Percentiles rank a stretch among this genome's conserved stretches.
phyloP scores from a whole-genome alignment of 2,797 vertebrate genomes.

The Girardinus metallicus region DNA sequence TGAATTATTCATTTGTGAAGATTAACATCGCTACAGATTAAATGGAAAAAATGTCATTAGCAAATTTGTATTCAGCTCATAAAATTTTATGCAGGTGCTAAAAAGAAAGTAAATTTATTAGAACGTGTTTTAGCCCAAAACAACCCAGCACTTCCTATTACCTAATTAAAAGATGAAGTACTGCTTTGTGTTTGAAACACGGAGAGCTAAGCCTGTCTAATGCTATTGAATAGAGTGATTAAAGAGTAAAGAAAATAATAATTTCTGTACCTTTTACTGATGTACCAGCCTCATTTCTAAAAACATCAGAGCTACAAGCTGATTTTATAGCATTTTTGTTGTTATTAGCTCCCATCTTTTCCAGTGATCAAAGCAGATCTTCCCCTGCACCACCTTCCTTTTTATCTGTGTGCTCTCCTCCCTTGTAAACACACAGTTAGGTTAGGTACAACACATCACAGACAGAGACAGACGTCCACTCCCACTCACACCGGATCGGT shows the following conservation, averaged over 20 bases:
- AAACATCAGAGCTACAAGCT: not conserved
- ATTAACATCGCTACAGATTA: not conserved
- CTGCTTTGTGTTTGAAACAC: not conserved
- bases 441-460: slow-evolving; percentile 45
- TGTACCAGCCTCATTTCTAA: not conserved
- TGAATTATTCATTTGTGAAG: not conserved
- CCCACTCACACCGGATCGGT: slow-evolving; percentile 20
- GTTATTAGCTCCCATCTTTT: slow-evolving; percentile 10
- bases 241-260: not conserved
- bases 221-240: not conserved
- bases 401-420: slow-evolving; percentile 33
- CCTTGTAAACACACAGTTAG: slow-evolving; percentile 55
- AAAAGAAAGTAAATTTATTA: not conserved
- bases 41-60: not conserved
- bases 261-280: not conserved
- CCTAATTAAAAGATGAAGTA: not conserved
- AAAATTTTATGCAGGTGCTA: not conserved
- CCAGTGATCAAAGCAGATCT: slow-evolving; percentile 10
- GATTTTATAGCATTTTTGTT: not conserved
- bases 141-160: not conserved
- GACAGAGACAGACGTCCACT: slow-evolving; percentile 43
- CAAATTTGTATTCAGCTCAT: not conserved
- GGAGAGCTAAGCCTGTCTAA: not conserved
- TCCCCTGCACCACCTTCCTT: slow-evolving; percentile 15
- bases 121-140: not conserved